Conservation (phyloP, 2,888 invertebrate genomes). For the Athetis lepigone region DNA sequence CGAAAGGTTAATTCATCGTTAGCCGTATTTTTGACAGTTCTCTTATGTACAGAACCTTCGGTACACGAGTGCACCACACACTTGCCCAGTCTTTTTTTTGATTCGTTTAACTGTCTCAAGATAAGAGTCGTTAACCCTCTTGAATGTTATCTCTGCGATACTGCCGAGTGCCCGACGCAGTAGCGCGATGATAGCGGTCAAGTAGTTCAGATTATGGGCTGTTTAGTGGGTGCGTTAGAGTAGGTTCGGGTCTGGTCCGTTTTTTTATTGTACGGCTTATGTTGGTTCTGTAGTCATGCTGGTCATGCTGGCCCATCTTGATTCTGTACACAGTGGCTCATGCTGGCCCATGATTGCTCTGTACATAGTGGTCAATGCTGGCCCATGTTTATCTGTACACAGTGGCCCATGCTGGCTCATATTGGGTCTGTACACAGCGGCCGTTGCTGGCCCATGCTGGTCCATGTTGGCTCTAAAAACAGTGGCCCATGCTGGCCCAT, state of each 20-base stretch:
- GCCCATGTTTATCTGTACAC: too few relatives aligned
- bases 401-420: background rate
- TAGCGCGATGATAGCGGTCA: slow-evolving; percentile 38
- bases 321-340: background rate
- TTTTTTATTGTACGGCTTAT: slow-evolving; percentile 4
- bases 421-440: background rate
- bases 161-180: slow-evolving; percentile 36
- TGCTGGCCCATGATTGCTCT: background rate
- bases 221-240: slow-evolving; percentile 9
- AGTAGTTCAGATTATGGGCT: slow-evolving; percentile 33
- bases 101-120: slow-evolving; percentile 24
- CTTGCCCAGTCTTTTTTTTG: slow-evolving; percentile 19
- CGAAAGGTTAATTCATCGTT: too few relatives aligned
- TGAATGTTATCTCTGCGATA: slow-evolving; percentile 48
- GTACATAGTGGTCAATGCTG: background rate
- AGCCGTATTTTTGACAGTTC: too few relatives aligned
- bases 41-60: too few relatives aligned
- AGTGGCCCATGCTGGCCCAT: too few relatives aligned
- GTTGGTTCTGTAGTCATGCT: too few relatives aligned
- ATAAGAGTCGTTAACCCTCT: slow-evolving; percentile 41
- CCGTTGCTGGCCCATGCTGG: too few relatives aligned
- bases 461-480: too few relatives aligned
- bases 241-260: slow-evolving; percentile 1
- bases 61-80: too few relatives aligned
- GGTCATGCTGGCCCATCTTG: too few relatives aligned